A percentile compares a stretch with the other conserved stretches of the same genome.
These are phyloP conservation scores for Melanerpes aurifrons DNA, from an alignment of 2,113 vertebrate species.

Conservation along the genomic window DNA sequence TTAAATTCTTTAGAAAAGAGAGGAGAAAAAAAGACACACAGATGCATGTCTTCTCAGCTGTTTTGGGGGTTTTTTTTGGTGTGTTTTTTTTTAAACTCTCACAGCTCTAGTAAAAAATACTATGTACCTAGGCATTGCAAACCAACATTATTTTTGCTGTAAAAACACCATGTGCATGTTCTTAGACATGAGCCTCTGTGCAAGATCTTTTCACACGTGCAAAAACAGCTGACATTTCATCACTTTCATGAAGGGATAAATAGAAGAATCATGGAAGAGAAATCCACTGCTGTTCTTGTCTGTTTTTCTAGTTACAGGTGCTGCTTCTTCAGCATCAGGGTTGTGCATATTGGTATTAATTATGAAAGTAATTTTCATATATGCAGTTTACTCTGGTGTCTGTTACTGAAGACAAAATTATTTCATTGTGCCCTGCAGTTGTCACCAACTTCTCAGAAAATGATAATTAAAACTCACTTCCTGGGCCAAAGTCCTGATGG, in stretches of 20 bases:
- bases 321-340: background rate
- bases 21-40: slow-evolving; percentile 15
- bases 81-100: slow-evolving; percentile 42
- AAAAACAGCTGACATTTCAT: slow-evolving; percentile 65
- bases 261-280: slow-evolving; percentile 33
- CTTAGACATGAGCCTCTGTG: slow-evolving; percentile 58
- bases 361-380: background rate
- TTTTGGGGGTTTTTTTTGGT: background rate
- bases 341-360: background rate
- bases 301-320: slow-evolving; percentile 29
- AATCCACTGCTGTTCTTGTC: background rate
- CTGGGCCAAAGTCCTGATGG: background rate
- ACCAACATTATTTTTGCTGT: slow-evolving; percentile 74
- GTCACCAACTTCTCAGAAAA: background rate
- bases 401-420: background rate
- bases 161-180: slow-evolving; percentile 58
- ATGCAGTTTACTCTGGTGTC: background rate
- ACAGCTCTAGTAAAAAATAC: slow-evolving; percentile 70
- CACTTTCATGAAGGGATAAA: slow-evolving; percentile 52
- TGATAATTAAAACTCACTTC: background rate
- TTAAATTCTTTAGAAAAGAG: slow-evolving; percentile 41
- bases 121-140: slow-evolving; percentile 51
- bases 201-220: slow-evolving; percentile 65
- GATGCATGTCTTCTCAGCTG: slow-evolving; percentile 16
- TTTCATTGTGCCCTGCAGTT: background rate